Evolutionary conservation across 2,113 vertebrate species (phyloP), one percentile per base, ranked within the genome.

Genomic region (Irena cyanogastra): DNA sequence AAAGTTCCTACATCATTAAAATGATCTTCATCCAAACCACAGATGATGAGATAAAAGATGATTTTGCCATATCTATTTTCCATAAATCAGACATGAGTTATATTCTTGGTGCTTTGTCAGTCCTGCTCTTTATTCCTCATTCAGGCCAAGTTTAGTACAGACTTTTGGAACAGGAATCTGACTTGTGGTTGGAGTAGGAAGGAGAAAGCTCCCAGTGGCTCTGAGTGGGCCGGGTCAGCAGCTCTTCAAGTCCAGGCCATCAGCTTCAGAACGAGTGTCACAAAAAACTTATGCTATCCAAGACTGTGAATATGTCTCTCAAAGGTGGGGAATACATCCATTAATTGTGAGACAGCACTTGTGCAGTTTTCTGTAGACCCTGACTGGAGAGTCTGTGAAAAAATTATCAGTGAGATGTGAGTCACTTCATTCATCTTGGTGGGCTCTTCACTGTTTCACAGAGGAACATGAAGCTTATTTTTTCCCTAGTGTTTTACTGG

Each of bases 1-100:
- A 89, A 41, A 75, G 53, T 66, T 92, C 69, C 65, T 72, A 78
- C 92, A 76, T 94, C 57, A 69, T 93, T 94, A 76, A 88, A 93
- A 85, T 80, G 10, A 53, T 75, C 64, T 95, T 92, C 20, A 82
- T 72, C 80, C 44, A 65, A 92, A 93, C 69, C 44, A 68, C 91
- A 84, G 53, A 93, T 13, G 20, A 52, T 78, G 63, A 86, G 75
- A 89, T 84, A 63, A 69, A 90, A 82, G 37, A 68, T 86, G 39
- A 14, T 82, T 94, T 91, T 84, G 22, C 61, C 54, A 64, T 31
- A 53, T 69, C 41, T 16, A 1, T 84, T 91, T 91, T 94, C 39
- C 44, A 45, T 45, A 80, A 70, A 60, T 93, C 5, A 24, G 57
- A 13, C 35, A 41, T 68, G 27, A 71, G 5, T 78, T 87, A 15